These are phyloP conservation scores for Diarsia rubi DNA, from an alignment of 2,888 invertebrate species.

Conservation along the genomic window DNA sequence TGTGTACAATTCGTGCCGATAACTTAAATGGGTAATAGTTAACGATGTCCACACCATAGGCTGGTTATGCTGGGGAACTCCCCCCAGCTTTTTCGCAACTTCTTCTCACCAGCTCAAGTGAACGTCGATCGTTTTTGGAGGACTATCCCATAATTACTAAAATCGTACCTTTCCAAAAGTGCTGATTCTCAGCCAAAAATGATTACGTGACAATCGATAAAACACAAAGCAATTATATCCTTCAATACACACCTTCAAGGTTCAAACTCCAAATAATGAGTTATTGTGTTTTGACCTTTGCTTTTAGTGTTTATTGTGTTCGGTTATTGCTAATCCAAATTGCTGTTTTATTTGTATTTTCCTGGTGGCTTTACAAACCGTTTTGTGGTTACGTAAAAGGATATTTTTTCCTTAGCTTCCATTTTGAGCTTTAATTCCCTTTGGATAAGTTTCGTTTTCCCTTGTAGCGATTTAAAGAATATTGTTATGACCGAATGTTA, in stretches of 20 bases:
- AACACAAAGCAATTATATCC: background rate
- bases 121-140: no score
- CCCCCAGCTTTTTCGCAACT: no score
- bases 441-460: background rate
- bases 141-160: no score
- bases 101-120: no score
- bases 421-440: background rate
- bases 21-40: no score
- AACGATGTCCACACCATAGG: no score
- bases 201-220: background rate
- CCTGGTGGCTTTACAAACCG: background rate
- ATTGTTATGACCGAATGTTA: background rate
- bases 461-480: background rate
- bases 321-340: constrained; percentile 30
- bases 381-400: background rate
- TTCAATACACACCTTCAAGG: constrained; percentile 12
- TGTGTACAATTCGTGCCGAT: no score
- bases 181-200: no score
- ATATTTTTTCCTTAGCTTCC: background rate
- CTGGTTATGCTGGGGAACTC: no score
- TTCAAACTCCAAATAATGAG: constrained; percentile 10
- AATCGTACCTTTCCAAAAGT: no score
- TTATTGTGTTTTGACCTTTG: constrained; percentile 27
- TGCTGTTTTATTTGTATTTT: constrained; percentile 8
- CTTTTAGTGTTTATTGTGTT: constrained; percentile 19